These are phyloP conservation scores for Orchestes rusci DNA, from an alignment of 2,888 invertebrate species.

Conservation along the genomic window DNA sequence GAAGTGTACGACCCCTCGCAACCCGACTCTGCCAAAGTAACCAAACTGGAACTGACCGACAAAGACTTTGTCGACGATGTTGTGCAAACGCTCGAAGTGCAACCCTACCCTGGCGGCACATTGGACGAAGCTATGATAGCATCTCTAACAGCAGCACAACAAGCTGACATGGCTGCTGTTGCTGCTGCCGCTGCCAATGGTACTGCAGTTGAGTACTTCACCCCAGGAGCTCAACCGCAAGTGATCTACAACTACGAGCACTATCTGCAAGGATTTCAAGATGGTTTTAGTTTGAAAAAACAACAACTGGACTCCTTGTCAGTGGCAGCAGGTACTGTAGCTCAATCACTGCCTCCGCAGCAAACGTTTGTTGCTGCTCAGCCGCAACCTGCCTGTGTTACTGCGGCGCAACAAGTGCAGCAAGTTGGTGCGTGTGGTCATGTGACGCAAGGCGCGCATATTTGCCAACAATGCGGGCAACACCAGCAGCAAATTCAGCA, in stretches of 20 bases:
- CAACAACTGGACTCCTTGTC: constrained; percentile 35
- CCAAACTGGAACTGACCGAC: constrained; percentile 34
- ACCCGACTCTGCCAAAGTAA: constrained; percentile 28
- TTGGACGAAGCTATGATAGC: constrained; percentile 44
- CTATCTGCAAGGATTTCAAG: constrained; percentile 44
- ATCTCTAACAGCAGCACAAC: constrained; percentile 40
- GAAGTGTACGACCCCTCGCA: constrained; percentile 38
- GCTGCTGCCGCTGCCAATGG: constrained; percentile 19
- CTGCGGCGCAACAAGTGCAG: constrained; percentile 28
- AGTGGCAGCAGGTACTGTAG: constrained; percentile 15
- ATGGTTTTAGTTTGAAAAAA: constrained; percentile 41
- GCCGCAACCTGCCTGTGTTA: constrained; percentile 9
- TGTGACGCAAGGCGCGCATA: constrained; percentile 18
- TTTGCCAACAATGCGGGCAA: constrained; percentile 26
- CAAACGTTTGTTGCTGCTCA: constrained; percentile 15
- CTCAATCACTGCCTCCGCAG: constrained; percentile 15
- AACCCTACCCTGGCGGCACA: constrained; percentile 38
- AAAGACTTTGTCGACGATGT: constrained; percentile 42
- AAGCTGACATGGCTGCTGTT: constrained; percentile 30
- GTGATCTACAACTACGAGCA: no score
- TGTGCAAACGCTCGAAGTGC: constrained; percentile 44
- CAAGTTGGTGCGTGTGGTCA: constrained; percentile 22
- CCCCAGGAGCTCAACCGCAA: no score
- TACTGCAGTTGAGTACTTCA: constrained; percentile 15
- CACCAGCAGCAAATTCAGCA: constrained; percentile 22